These are phyloP conservation scores for Ophion ventricosus DNA, from an alignment of 2,888 invertebrate genomes.

Conservation along the genomic window DNA sequence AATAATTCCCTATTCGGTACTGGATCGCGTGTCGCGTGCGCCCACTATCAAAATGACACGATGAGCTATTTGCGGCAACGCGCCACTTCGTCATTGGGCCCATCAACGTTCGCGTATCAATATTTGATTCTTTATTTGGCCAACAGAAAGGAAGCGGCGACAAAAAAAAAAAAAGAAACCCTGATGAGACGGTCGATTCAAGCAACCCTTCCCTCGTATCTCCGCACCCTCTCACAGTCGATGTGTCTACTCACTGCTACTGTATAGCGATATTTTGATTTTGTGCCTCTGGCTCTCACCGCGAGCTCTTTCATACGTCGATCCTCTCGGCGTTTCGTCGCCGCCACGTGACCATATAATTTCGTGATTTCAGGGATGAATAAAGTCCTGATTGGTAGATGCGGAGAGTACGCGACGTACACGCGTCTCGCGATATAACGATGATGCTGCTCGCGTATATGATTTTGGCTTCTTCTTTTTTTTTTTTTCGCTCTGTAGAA, in stretches of 20 bases:
- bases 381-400: slow-evolving; percentile 77
- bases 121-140: slow-evolving; percentile 59
- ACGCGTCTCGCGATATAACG: slow-evolving; percentile 2
- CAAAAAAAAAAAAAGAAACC: slow-evolving; percentile 23
- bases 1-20: not conserved
- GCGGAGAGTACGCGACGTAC: slow-evolving; percentile 26
- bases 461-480: slow-evolving; percentile 11
- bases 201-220: slow-evolving; percentile 28
- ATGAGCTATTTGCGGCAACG: slow-evolving; percentile 8
- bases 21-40: not conserved
- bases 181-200: not conserved
- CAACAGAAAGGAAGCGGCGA: slow-evolving; percentile 24
- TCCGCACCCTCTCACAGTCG: not conserved
- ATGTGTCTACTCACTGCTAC: too few species aligned
- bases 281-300: slow-evolving; percentile 19
- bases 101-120: slow-evolving; percentile 43
- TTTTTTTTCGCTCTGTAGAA: not conserved
- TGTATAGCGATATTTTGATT: not conserved
- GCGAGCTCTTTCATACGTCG: slow-evolving; percentile 25
- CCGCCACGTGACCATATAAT: slow-evolving; percentile 75
- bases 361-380: slow-evolving; percentile 75
- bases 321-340: slow-evolving; percentile 54
- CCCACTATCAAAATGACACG: slow-evolving; percentile 12
- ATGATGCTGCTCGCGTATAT: slow-evolving; percentile 20
- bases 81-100: slow-evolving; percentile 10